Evolutionary conservation across 2,888 invertebrate genomes (phyloP).

Genomic region (Marronus borbonicus): DNA sequence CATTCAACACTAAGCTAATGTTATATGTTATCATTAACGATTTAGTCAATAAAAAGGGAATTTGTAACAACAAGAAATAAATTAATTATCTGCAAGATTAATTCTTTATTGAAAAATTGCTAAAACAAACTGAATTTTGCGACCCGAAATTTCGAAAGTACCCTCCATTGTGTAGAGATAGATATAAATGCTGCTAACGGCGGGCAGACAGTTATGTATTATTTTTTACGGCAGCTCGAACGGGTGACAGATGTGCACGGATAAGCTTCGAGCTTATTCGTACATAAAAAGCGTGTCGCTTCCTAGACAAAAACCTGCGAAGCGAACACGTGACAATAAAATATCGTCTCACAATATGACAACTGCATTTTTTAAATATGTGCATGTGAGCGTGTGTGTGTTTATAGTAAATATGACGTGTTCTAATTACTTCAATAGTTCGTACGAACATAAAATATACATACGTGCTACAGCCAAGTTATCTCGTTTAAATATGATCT

Average conservation of each 20-base stretch:
- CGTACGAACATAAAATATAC: no score
- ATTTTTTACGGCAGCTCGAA: constrained; percentile 32
- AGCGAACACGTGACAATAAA: constrained; percentile 47
- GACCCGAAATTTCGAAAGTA: background rate
- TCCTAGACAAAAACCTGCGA: constrained; percentile 48
- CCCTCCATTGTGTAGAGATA: constrained; percentile 6
- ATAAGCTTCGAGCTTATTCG: constrained; percentile 33
- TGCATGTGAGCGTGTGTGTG: background rate
- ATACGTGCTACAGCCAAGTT: no score
- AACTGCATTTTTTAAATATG: constrained; percentile 25
- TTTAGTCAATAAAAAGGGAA: no score
- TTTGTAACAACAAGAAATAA: no score
- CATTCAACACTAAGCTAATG: no score
- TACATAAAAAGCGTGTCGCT: constrained; percentile 43
- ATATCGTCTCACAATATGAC: constrained; percentile 22
- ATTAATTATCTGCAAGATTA: background rate
- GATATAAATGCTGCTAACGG: constrained; percentile 15
- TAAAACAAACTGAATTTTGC: constrained; percentile 1
- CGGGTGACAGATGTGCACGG: constrained; percentile 44
- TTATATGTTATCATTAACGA: no score
- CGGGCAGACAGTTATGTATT: constrained; percentile 41
- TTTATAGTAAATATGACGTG: background rate
- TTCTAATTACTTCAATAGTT: background rate
- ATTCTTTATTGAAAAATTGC: background rate
- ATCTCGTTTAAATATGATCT: no score